A percentile compares a stretch with the other conserved stretches of the same genome.
Evolutionary conservation across 92 coral and sea anemone species (phyloP).

Genomic region (Actinernus sp.): DNA sequence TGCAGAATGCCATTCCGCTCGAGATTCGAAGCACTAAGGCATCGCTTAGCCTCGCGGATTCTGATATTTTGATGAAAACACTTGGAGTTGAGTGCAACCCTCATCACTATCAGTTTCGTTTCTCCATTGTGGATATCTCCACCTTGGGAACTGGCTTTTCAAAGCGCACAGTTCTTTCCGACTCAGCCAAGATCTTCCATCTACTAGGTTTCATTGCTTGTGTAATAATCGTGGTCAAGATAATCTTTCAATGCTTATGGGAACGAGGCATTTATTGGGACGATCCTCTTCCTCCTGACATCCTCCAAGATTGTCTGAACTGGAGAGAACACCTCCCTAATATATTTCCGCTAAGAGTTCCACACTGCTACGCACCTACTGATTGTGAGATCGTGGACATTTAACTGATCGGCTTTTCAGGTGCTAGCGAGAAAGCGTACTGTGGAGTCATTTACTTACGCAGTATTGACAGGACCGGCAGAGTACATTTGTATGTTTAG

Average conservation of each 20-base stretch:
- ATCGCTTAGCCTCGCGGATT: neutral
- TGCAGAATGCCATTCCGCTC: neutral
- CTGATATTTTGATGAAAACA: slow-evolving; percentile 16
- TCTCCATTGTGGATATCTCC: no score
- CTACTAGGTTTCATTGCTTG: slow-evolving; percentile 25
- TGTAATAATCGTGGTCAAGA: slow-evolving; percentile 37
- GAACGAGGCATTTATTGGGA: no score
- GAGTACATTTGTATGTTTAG: neutral
- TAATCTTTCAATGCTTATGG: slow-evolving; percentile 17
- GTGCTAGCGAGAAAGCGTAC: no score
- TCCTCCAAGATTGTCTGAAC: slow-evolving; percentile 7
- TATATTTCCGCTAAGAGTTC: slow-evolving; percentile 6
- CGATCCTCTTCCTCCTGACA: no score
- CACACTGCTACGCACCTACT: no score
- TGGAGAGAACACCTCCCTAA: slow-evolving; percentile 38
- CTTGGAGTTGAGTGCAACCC: slow-evolving; percentile 25
- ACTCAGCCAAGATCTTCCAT: slow-evolving; percentile 12
- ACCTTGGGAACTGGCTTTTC: neutral
- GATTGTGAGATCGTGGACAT: no score
- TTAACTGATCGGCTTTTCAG: no score
- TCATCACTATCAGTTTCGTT: no score
- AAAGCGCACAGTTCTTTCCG: slow-evolving; percentile 19
- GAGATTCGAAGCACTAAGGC: slow-evolving; percentile 15
- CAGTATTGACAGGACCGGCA: slow-evolving; percentile 17
- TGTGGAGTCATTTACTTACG: no score